A percentile compares a stretch with the other conserved stretches of the same genome.
These are phyloP conservation scores for Rhinoraja longicauda DNA, from an alignment of 2,797 vertebrate genomes.

Conservation along the genomic window DNA sequence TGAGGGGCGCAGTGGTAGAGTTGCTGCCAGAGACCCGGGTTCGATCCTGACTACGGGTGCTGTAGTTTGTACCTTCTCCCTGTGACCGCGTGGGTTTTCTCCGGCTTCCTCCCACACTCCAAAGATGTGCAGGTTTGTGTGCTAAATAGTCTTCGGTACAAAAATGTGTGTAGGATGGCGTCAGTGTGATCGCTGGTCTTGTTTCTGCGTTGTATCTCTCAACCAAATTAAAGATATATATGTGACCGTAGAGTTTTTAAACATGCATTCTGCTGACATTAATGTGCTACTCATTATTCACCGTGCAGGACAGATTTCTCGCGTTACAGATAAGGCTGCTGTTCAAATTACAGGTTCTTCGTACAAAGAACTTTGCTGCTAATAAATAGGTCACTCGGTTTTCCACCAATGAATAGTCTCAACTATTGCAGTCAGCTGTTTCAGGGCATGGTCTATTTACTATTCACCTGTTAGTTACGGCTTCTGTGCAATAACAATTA, in stretches of 20 bases:
- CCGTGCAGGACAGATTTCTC: constrained; percentile 3
- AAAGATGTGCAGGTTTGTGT: no score
- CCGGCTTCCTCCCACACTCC: no score
- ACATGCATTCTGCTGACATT: neutral
- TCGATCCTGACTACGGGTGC: no score
- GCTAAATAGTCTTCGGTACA: no score
- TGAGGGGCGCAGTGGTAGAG: no score
- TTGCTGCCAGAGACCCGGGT: no score
- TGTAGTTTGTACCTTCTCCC: no score
- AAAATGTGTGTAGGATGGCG: no score
- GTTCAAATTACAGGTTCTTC: constrained; percentile 10
- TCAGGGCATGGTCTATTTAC: constrained; percentile 17
- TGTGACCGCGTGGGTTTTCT: no score
- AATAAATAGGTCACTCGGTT: constrained; percentile 18
- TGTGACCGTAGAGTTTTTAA: neutral
- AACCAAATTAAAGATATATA: no score
- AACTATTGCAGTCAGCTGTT: neutral
- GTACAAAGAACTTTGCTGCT: neutral
- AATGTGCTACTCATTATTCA: neutral
- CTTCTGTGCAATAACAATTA: constrained; percentile 5
- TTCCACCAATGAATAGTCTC: neutral
- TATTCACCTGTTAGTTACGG: neutral
- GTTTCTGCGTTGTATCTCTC: no score
- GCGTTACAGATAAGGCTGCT: neutral
- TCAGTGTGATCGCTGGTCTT: no score